Base-by-base conservation (phyloP, 1,140 invertebrate genomes). In the Bursaphelenchus mucronatus region DNA sequence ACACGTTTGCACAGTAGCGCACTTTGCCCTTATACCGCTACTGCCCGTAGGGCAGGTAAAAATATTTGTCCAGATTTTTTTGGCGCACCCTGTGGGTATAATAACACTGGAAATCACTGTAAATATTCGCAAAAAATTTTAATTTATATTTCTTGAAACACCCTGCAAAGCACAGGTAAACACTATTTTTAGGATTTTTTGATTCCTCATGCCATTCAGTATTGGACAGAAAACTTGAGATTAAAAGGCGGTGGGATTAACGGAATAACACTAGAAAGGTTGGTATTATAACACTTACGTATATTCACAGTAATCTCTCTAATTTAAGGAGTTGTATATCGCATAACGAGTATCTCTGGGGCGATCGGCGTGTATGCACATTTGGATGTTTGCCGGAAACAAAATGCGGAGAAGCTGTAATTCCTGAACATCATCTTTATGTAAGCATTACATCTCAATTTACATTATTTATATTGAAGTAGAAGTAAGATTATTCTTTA, bases 371-470 rank as follows among this genome's bases (percentile, higher is more conserved):
- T 11, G 30, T 59, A 30, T 59, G 57, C 39, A 59, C 57, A 17
- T 50, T 59, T 30, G 40, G 58, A 7, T 79, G 77, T 58, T 57
- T 47, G 43, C 66, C 64, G 9, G 49, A 45, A 49, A 79, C 77
- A 7, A 80, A 71, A 9, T 79, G 77, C 57, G 77, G 77, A 17
- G 77, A 79, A 62, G 76, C 74, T 11, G 57, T 51, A 17, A 66
- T 79, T 50, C 77, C 77, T 3, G 51, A 64, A 13, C 67, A 73
- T 11, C 77, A 79, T 61, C 59, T 81, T 19, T 73, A 68, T 61
- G 76, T 79, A 57, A 49, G 76, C 58, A 49, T 40, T 17, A 44
- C 15, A 1, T 5, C 13, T 21, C 0, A 44, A n/a, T 46, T 10
- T 15, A 17, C 61, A 64, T 63, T 3, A 10, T n/a, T 3, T 3